Conservation (phyloP, 1,140 invertebrate species). For the Papilio dardanus region DNA sequence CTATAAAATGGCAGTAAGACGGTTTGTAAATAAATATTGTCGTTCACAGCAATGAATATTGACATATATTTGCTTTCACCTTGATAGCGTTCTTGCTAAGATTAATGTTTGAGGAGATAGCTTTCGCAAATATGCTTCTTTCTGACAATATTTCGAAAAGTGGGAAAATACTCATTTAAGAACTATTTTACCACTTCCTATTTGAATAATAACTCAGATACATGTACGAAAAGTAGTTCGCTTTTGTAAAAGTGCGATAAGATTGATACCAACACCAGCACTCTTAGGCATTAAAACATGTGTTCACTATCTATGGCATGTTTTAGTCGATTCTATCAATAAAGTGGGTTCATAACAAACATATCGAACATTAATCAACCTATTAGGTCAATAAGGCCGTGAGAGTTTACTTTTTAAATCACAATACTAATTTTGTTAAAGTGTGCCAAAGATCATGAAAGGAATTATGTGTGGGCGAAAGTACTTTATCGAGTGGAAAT, state of each 20-base stretch:
- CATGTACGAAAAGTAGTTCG: neutral
- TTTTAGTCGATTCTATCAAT: conserved; percentile 14
- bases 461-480: conserved; percentile 14
- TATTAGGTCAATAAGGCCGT: conserved; percentile 21
- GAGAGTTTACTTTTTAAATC: conserved; percentile 11
- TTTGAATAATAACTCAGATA: neutral
- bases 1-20: neutral
- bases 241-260: neutral
- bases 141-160: neutral
- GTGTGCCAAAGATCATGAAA: conserved; percentile 12
- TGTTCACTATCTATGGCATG: neutral
- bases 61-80: conserved; percentile 17
- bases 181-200: neutral
- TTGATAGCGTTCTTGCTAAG: conserved; percentile 1
- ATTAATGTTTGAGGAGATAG: conserved; percentile 1
- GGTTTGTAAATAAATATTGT: conserved; percentile 12
- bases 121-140: neutral
- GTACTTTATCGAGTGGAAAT: conserved; percentile 1
- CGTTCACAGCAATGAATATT: neutral
- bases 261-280: neutral
- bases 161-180: neutral
- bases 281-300: neutral
- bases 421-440: conserved; percentile 6
- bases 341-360: conserved; percentile 9
- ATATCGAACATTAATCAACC: neutral